Conservation (phyloP, 2,113 vertebrate species). For the Athene noctua region DNA sequence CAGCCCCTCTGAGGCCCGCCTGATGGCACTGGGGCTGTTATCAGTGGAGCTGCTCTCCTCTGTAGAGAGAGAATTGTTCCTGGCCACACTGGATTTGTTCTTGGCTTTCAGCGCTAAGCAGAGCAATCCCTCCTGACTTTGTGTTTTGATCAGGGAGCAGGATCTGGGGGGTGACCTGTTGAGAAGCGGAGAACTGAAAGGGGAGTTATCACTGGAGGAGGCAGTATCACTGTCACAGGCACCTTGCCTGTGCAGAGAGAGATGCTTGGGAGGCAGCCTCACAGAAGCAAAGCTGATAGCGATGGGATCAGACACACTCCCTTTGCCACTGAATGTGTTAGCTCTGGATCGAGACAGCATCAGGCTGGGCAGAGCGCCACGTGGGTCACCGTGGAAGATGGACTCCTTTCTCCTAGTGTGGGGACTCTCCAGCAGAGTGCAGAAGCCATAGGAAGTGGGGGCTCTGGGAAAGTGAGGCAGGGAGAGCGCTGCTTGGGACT, state of each 20-base stretch:
- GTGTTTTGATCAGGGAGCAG: slow-evolving; percentile 74
- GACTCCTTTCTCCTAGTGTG: slow-evolving; percentile 90
- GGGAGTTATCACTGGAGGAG: slow-evolving; percentile 84
- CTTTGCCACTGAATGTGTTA: slow-evolving; percentile 66
- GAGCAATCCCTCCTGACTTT: slow-evolving; percentile 80
- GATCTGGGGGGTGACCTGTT: slow-evolving; percentile 73
- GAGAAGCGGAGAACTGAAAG: slow-evolving; percentile 78
- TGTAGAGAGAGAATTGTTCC: slow-evolving; percentile 87
- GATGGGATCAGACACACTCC: slow-evolving; percentile 67
- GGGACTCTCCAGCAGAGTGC: slow-evolving; percentile 87
- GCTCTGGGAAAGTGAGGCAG: slow-evolving; percentile 85
- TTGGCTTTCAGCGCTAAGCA: slow-evolving; percentile 68
- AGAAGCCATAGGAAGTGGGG: slow-evolving; percentile 86
- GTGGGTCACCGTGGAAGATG: slow-evolving; percentile 81
- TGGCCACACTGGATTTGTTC: slow-evolving; percentile 67
- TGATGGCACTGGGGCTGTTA: slow-evolving; percentile 83
- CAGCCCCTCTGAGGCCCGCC: slow-evolving; percentile 79
- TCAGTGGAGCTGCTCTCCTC: slow-evolving; percentile 90
- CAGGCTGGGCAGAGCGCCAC: slow-evolving; percentile 20
- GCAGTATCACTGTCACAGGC: slow-evolving; percentile 83
- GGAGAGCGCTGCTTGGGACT: slow-evolving; percentile 87
- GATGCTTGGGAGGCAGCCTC: slow-evolving; percentile 67
- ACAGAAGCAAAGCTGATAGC: slow-evolving; percentile 68
- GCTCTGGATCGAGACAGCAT: slow-evolving; percentile 74
- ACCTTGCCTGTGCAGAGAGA: slow-evolving; percentile 64